phyloP scores from a whole-genome alignment of 2,113 vertebrate species.

The Ictalurus furcatus region DNA sequence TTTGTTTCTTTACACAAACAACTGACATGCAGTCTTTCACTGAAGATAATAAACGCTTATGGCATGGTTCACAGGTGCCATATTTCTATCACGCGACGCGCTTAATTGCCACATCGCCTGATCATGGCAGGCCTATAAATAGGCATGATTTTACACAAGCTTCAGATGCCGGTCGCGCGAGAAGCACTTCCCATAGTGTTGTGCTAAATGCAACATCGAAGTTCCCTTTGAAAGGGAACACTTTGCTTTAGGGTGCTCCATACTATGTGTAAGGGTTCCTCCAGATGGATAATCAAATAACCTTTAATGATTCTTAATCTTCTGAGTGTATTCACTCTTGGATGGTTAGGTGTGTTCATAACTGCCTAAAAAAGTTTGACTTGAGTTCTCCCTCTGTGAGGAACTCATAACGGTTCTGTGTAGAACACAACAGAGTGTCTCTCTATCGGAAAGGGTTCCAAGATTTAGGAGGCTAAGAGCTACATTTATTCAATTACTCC shows the following conservation, averaged over 20 bases:
- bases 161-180: no score
- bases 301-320: background rate
- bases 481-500: background rate
- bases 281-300: background rate
- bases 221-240: no score
- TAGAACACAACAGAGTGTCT: background rate
- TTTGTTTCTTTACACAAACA: no score
- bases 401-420: background rate
- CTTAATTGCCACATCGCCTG: no score
- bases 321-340: background rate
- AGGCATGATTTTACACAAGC: no score
- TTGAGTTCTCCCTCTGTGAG: background rate
- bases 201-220: no score
- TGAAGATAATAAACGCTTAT: no score
- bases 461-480: background rate
- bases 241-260: background rate
- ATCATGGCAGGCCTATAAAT: no score
- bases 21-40: no score
- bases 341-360: background rate
- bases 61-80: no score
- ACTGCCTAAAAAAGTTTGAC: background rate
- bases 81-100: no score
- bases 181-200: no score
- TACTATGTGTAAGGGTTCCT: background rate
- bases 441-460: background rate